phyloP scores from a whole-genome alignment of 2,888 invertebrate species.

The Macaria notata region DNA sequence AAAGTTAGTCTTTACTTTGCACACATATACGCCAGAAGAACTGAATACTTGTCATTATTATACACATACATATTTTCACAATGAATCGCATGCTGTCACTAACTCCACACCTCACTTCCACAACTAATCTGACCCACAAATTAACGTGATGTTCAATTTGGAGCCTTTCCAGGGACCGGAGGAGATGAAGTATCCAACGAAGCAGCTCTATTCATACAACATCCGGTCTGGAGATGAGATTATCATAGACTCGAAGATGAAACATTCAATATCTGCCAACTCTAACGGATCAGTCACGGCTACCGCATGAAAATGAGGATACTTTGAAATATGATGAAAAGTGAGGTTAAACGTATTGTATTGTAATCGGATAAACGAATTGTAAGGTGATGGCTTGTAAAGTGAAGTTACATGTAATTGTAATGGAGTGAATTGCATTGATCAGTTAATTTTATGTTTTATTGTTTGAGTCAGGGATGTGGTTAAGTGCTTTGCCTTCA shows the following conservation, averaged over 20 bases:
- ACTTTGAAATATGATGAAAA: not conserved
- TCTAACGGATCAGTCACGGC: constrained; percentile 38
- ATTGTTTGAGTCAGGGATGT: too few species aligned
- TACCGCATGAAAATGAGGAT: constrained; percentile 41
- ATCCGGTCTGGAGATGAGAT: constrained; percentile 95
- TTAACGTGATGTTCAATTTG: constrained; percentile 27
- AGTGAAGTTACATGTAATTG: not conserved
- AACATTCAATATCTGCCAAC: constrained; percentile 72
- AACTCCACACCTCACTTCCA: not conserved
- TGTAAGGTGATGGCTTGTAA: not conserved
- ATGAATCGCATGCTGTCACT: too few species aligned
- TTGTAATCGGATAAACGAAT: not conserved
- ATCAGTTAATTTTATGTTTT: too few species aligned
- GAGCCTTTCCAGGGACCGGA: constrained; percentile 86
- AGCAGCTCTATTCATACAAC: constrained; percentile 95
- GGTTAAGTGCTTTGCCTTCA: too few species aligned
- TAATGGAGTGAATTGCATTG: too few species aligned
- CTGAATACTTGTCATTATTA: not conserved
- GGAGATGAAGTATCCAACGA: constrained; percentile 94
- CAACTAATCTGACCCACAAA: not conserved
- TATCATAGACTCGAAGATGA: constrained; percentile 91
- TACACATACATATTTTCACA: too few species aligned
- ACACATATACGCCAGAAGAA: too few species aligned
- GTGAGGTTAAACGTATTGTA: not conserved
- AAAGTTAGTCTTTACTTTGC: too few species aligned